Evolutionary conservation across 2,888 invertebrate species (phyloP), one percentile per base, ranked within the genome.

Genomic region (Trachelus iudaicus): DNA sequence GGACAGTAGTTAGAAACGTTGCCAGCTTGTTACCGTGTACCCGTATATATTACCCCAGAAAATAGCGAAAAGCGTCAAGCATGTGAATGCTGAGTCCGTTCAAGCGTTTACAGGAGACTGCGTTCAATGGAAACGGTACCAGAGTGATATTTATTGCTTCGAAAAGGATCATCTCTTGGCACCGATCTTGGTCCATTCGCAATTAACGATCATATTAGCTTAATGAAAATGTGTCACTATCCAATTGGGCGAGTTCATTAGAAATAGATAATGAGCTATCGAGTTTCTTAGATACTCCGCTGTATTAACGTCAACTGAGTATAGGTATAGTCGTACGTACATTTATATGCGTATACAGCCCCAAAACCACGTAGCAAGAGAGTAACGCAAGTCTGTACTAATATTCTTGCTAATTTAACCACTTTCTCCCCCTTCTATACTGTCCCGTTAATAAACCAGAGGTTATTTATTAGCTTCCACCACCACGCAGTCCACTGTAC

Each of bases 11-110:
- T 90, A 89, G 90, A 90, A 89, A 81, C 88, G 87, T 87, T 90
- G 91, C 89, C 90, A 91, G 91, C 91, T 91, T 91, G 91, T 91
- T 91, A 91, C 89, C 89, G 87, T 83, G 85, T 83, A 82, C 80
- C 81, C 84, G 80, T 71, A 71, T 71, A 71, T 71, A 71, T 71
- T 71, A 71, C 34, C 6, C 31, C 71, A 71, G 71, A 71, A 71
- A 33, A 71, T n/a, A n/a, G 31, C 34, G 71, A 71, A 71, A 31
- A 71, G 33, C 71, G 71, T 71, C 71, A 23, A 71, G 33, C 71
- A 31, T 4, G 2, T 34, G 71, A 71, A 31, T 9, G 31, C 71
- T 71, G 71, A 71, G 71, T 6, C 12, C 71, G 71, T 71, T 71
- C 71, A 71, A 71, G 71, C 71, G 71, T 31, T 71, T 71, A 71